Conservation (phyloP, 2,113 vertebrate species). For the Melanostigma gelatinosum region DNA sequence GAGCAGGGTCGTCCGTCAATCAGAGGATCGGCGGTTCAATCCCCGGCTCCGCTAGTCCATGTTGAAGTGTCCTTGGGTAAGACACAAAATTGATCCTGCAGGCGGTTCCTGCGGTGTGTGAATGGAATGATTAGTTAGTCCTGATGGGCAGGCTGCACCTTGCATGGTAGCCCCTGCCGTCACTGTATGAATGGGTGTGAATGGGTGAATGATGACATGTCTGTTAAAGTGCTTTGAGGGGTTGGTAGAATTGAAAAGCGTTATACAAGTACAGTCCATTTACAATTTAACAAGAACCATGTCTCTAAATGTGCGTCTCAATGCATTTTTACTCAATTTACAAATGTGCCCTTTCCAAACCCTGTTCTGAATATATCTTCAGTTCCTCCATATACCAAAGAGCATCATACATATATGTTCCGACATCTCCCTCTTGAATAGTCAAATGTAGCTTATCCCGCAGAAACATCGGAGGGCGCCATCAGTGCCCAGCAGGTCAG, state of each 20-base stretch:
- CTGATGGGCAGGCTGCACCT: too few species aligned
- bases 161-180: too few species aligned
- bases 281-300: background rate
- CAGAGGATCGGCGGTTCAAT: background rate
- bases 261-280: background rate
- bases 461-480: slow-evolving; percentile 44
- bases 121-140: background rate
- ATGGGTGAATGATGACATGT: background rate
- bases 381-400: background rate
- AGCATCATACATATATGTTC: background rate
- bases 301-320: background rate
- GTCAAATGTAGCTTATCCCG: slow-evolving; percentile 14
- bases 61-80: background rate
- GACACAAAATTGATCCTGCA: background rate
- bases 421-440: background rate
- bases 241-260: background rate
- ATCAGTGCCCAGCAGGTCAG: slow-evolving; percentile 39
- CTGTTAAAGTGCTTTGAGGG: background rate
- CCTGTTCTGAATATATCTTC: background rate
- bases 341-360: background rate
- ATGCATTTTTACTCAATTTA: background rate
- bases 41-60: background rate
- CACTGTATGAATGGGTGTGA: too few species aligned
- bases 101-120: background rate
- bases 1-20: background rate